Conservation (phyloP, 2,797 vertebrate species). For the Perdix hodgsoniae region DNA sequence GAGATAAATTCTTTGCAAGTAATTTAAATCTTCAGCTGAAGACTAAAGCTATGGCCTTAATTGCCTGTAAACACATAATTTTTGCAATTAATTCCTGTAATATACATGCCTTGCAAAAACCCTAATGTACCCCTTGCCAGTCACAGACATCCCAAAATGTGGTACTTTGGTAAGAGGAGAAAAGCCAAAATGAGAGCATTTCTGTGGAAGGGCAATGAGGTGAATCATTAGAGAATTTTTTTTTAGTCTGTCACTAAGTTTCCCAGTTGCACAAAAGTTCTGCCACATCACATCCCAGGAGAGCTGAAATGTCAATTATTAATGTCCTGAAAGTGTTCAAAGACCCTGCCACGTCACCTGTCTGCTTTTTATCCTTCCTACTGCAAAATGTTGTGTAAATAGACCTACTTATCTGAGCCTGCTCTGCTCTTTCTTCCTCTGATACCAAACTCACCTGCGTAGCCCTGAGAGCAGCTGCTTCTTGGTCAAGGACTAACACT, state of each 20-base stretch:
- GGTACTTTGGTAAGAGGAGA: background rate
- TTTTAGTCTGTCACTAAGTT: background rate
- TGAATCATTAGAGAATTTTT: background rate
- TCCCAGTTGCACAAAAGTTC: background rate
- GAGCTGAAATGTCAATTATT: background rate
- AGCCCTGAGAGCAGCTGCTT: background rate
- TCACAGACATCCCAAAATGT: background rate
- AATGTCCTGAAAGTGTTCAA: background rate
- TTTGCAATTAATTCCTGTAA: background rate
- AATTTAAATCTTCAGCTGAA: background rate
- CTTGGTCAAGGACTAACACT: background rate
- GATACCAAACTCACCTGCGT: background rate
- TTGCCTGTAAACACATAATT: fast-evolving
- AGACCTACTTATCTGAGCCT: background rate
- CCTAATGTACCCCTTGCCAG: too few relatives aligned
- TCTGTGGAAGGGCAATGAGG: background rate
- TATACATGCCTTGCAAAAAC: background rate
- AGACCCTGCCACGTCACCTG: background rate
- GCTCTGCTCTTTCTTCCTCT: background rate
- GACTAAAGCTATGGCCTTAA: background rate
- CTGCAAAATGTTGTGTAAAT: background rate
- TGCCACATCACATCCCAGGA: background rate
- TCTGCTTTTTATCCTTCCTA: background rate
- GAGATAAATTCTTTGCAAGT: background rate
- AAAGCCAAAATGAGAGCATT: background rate